A percentile compares a stretch with the other conserved stretches of the same genome.
Evolutionary conservation across 1,140 invertebrate genomes (phyloP).

Genomic region (Cardiocondyla obscurior): DNA sequence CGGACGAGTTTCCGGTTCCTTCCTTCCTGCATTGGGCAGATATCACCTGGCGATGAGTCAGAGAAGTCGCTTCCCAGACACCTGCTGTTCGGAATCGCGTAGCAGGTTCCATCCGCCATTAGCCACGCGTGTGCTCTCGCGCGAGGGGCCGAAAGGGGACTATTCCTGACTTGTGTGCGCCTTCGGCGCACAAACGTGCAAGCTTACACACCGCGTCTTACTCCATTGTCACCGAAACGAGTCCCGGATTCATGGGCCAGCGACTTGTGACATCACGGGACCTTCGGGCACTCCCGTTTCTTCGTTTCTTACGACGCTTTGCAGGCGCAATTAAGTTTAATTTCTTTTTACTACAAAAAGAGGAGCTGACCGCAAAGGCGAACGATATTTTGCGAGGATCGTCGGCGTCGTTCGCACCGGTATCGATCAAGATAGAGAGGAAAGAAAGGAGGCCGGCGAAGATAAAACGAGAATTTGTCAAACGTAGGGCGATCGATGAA

Average conservation of each 20-base stretch:
- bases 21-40: conserved; percentile 37
- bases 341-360: neutral
- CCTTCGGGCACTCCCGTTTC: conserved; percentile 52
- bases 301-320: conserved; percentile 5
- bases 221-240: conserved; percentile 74
- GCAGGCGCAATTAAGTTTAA: neutral
- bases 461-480: neutral
- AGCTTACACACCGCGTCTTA: conserved; percentile 52
- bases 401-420: neutral
- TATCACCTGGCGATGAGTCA: conserved; percentile 79
- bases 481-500: neutral
- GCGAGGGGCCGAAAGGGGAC: conserved; percentile 40
- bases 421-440: neutral
- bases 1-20: conserved; percentile 70
- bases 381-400: neutral
- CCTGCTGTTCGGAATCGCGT: conserved; percentile 74
- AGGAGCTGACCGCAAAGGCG: neutral
- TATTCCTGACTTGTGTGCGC: neutral
- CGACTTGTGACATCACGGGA: conserved; percentile 68
- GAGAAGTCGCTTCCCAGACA: conserved; percentile 72
- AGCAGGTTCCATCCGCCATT: conserved; percentile 73
- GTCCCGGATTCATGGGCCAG: conserved; percentile 77
- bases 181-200: neutral
- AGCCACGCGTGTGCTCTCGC: conserved; percentile 48
- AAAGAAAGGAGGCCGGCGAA: neutral